A percentile compares a stretch with the other conserved stretches of the same genome.
phyloP scores from a whole-genome alignment of 2,797 vertebrate species.

The Gephyroberyx darwinii region DNA sequence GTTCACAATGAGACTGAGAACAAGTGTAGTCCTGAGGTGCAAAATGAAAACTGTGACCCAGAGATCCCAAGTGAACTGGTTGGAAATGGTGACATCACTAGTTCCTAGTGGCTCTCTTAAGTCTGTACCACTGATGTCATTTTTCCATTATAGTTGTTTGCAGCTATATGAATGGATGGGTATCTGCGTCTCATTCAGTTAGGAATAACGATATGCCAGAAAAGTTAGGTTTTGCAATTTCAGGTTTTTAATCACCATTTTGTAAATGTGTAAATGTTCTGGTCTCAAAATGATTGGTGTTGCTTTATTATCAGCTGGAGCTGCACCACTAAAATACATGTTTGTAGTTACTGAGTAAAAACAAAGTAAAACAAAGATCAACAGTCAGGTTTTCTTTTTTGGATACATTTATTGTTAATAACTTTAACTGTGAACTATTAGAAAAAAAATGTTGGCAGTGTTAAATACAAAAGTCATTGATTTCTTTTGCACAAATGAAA shows the following conservation, averaged over 20 bases:
- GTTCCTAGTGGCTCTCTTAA: not conserved
- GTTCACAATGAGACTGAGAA: constrained; percentile 1
- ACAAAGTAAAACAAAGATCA: not conserved
- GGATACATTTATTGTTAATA: constrained; percentile 76
- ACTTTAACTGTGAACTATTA: constrained; percentile 53
- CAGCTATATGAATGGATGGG: not conserved
- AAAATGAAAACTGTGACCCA: constrained; percentile 6
- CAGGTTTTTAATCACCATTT: not conserved
- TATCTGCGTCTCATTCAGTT: not conserved
- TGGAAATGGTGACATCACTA: constrained; percentile 8
- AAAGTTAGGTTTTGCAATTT: not conserved
- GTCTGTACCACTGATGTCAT: not conserved
- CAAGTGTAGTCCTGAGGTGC: constrained; percentile 1
- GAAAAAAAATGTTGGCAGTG: constrained; percentile 67
- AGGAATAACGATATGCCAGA: not conserved
- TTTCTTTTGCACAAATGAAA: constrained; percentile 50
- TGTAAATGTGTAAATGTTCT: constrained; percentile 45
- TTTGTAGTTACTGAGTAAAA: constrained; percentile 21
- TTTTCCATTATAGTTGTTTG: not conserved
- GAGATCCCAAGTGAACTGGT: constrained; percentile 21
- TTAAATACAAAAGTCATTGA: constrained; percentile 69
- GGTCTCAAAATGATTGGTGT: not conserved
- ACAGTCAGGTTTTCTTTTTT: constrained; percentile 26
- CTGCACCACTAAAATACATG: not conserved
- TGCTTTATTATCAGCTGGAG: constrained; percentile 1